Conservation (phyloP, 92 coral and sea anemone species). For the Paramuricea clavata region DNA sequence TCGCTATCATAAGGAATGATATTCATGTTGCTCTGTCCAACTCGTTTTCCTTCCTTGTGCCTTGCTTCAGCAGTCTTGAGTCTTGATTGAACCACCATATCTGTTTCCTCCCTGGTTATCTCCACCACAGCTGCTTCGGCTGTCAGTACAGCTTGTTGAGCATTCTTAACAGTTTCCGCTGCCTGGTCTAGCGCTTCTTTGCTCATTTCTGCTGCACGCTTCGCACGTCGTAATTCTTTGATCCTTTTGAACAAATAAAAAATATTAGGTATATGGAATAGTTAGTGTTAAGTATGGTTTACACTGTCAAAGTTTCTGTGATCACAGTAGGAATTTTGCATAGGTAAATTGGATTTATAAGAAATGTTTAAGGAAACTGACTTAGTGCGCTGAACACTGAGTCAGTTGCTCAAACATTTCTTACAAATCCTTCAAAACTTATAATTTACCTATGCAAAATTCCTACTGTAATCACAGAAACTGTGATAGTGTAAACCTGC, state of each 20-base stretch:
- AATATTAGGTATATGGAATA: too few relatives aligned
- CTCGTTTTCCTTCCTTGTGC: slow-evolving; percentile 14
- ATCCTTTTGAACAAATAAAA: background rate
- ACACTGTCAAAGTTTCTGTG: too few relatives aligned
- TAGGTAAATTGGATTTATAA: too few relatives aligned
- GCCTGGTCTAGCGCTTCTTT: slow-evolving; percentile 4
- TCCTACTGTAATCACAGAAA: too few relatives aligned
- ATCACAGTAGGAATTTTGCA: too few relatives aligned
- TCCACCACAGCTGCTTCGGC: background rate
- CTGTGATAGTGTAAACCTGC: too few relatives aligned
- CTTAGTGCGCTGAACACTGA: too few relatives aligned
- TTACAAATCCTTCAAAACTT: too few relatives aligned
- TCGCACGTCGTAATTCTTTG: slow-evolving; percentile 21
- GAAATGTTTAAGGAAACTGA: too few relatives aligned
- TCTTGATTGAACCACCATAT: background rate
- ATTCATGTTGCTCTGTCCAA: slow-evolving; percentile 5
- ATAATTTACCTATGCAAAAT: too few relatives aligned
- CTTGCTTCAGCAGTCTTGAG: slow-evolving; percentile 13
- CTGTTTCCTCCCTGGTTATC: background rate
- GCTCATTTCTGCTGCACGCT: background rate
- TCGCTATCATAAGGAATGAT: slow-evolving; percentile 14
- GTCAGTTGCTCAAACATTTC: too few relatives aligned
- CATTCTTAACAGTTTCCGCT: slow-evolving; percentile 18
- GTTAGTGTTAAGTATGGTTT: too few relatives aligned
- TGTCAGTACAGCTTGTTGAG: background rate